Evolutionary conservation across 2,113 vertebrate genomes (phyloP).

Genomic region (Platysteira castanea): DNA sequence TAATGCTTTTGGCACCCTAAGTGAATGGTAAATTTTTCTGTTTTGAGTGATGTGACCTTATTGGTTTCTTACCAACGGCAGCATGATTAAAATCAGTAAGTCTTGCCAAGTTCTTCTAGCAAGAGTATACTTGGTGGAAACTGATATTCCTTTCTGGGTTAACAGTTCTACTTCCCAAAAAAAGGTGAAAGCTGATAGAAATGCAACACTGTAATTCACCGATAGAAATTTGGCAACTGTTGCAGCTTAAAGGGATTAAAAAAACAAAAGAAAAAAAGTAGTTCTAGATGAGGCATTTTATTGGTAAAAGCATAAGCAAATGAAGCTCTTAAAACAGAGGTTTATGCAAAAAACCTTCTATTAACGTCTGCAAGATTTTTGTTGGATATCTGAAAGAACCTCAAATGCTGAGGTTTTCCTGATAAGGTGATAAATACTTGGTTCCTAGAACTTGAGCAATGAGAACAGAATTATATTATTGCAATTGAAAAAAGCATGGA

Average conservation of each 20-base stretch:
- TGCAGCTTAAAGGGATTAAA: background rate
- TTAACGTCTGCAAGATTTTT: background rate
- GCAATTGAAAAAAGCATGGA: background rate
- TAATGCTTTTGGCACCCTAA: background rate
- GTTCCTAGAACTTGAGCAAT: background rate
- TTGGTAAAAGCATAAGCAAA: background rate
- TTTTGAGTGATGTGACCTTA: background rate
- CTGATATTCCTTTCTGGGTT: background rate
- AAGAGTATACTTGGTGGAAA: background rate
- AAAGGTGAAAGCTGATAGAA: background rate
- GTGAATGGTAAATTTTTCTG: fast-evolving
- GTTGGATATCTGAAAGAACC: background rate
- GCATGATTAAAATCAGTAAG: background rate
- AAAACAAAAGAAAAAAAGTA: background rate
- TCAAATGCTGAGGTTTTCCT: background rate
- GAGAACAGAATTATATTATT: background rate
- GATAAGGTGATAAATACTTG: background rate
- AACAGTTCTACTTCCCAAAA: background rate
- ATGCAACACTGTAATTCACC: background rate
- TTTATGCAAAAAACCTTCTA: background rate
- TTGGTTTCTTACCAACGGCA: background rate
- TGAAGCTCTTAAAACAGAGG: background rate
- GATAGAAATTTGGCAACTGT: background rate
- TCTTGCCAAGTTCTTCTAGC: background rate
- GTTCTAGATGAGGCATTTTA: background rate